phyloP scores from a whole-genome alignment of 2,888 invertebrate genomes.

The Ophonus ardosiacus region DNA sequence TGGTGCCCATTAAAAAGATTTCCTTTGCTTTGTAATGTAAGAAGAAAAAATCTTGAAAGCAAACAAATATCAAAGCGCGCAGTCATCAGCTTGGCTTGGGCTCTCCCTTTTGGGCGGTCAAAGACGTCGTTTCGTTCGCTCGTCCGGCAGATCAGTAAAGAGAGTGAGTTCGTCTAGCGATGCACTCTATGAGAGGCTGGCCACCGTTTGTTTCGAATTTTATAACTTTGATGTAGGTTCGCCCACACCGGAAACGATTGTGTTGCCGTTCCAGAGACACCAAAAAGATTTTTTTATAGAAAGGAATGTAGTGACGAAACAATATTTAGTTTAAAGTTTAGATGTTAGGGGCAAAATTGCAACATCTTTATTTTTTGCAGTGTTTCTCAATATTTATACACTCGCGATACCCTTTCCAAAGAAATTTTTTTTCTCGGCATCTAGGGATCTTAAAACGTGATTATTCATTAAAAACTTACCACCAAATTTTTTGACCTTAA shows the following conservation, averaged over 20 bases:
- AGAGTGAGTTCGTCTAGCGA: neutral
- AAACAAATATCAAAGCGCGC: constrained; percentile 48
- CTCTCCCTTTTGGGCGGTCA: constrained; percentile 36
- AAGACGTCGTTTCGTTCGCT: constrained; percentile 45
- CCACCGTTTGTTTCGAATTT: constrained; percentile 53
- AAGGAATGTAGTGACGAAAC: neutral
- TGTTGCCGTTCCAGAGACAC: neutral
- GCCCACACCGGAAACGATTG: neutral
- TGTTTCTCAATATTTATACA: too few relatives aligned
- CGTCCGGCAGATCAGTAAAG: constrained; percentile 19
- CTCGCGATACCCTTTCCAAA: too few relatives aligned
- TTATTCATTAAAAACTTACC: too few relatives aligned
- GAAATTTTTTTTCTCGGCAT: too few relatives aligned
- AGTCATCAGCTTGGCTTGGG: constrained; percentile 19
- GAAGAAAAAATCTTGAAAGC: constrained; percentile 40
- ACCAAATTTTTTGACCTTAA: too few relatives aligned
- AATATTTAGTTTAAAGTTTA: too few relatives aligned
- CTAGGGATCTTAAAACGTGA: too few relatives aligned
- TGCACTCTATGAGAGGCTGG: constrained; percentile 46
- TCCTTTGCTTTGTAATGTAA: constrained; percentile 30
- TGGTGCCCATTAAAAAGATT: constrained; percentile 38
- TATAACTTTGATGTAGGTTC: constrained; percentile 31
- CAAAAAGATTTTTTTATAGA: neutral
- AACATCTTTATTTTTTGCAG: too few relatives aligned
- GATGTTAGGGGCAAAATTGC: too few relatives aligned